Percentiles rank a stretch among this genome's conserved stretches.
phyloP scores from a whole-genome alignment of 2,797 vertebrate genomes.

The Gymnodraco acuticeps region DNA sequence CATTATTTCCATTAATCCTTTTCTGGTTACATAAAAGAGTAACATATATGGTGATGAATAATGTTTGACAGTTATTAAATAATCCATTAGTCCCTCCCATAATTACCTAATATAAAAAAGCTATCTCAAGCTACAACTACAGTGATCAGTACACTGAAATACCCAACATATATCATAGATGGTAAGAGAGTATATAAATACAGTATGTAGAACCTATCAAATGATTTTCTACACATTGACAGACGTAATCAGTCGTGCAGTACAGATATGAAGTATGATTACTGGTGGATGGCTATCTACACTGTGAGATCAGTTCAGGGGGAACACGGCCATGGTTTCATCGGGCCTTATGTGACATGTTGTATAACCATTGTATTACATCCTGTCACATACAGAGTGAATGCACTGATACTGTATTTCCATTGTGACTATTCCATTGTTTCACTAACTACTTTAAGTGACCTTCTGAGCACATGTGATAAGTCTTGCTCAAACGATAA shows the following conservation, averaged over 20 bases:
- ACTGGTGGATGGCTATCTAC: conserved; percentile 63
- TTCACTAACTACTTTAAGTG: conserved; percentile 15
- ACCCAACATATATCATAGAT: conserved; percentile 67
- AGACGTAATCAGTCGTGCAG: conserved; percentile 28
- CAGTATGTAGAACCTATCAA: conserved; percentile 44
- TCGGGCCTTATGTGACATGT: conserved; percentile 10
- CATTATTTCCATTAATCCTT: conserved; percentile 69
- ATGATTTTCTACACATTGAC: conserved; percentile 62
- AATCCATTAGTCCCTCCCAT: conserved; percentile 49
- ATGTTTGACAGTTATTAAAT: conserved; percentile 53
- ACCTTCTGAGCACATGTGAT: conserved; percentile 8
- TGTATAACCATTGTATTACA: not conserved
- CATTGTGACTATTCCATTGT: conserved; percentile 4
- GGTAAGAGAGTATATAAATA: conserved; percentile 32
- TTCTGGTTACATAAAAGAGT: conserved; percentile 76
- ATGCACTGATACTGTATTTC: conserved; percentile 28
- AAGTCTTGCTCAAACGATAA: conserved; percentile 16
- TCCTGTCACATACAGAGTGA: conserved; percentile 14
- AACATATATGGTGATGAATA: conserved; percentile 58
- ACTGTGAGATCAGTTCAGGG: conserved; percentile 25
- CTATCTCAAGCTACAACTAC: conserved; percentile 66
- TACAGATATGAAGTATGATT: conserved; percentile 51
- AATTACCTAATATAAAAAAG: conserved; percentile 58
- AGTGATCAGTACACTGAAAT: conserved; percentile 69
- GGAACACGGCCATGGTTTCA: conserved; percentile 16